Evolutionary conservation across 2,797 vertebrate species (phyloP), one percentile per base, ranked within the genome.

Genomic region (Pempheris klunzingeri): DNA sequence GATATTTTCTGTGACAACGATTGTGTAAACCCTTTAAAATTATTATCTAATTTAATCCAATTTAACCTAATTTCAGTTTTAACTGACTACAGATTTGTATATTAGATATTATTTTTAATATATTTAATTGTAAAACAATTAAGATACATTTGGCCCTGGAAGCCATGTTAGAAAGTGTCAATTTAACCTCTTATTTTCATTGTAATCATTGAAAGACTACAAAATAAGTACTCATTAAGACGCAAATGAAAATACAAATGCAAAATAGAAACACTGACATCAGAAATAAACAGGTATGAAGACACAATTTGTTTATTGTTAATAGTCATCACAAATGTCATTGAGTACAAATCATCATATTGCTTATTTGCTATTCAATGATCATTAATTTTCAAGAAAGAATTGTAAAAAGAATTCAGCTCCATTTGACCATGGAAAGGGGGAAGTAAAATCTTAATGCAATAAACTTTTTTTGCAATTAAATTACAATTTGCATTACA

Each of bases 401-500:
- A 65, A 79, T 4, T 17, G 12, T 34, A 7, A 26, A 55, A 71
- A 54, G 3, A 64, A 58, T 14, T 32, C 1, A 1, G 12, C 9
- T 52, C 30, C 20, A 57, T 52, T 49, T 52, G 22, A 15, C 24
- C 3, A 34, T 60, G n/a, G 26, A 57, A 32, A 10, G 39, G 28
- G 52, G n/a, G 26, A 46, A 3, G 14, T 24, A 30, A 61, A 46
- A 54, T 28, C 24, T 22, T 18, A 49, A 49, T 32, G 12, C 7
- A 53, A 43, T 3, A 46, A 15, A 44, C n/a, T n/a, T n/a, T n/a
- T n/a, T n/a, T n/a, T n/a, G n/a, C n/a, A n/a, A n/a, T n/a, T n/a
- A 67, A 78, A 66, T 52, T 32, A 58, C 15, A 52, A 43, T 57
- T 1, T n/a, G n/a, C n/a, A n/a, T n/a, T n/a, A n/a, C n/a, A n/a